These are phyloP conservation scores for Miltochrista miniata DNA, from an alignment of 2,888 invertebrate genomes.

Conservation along the genomic window DNA sequence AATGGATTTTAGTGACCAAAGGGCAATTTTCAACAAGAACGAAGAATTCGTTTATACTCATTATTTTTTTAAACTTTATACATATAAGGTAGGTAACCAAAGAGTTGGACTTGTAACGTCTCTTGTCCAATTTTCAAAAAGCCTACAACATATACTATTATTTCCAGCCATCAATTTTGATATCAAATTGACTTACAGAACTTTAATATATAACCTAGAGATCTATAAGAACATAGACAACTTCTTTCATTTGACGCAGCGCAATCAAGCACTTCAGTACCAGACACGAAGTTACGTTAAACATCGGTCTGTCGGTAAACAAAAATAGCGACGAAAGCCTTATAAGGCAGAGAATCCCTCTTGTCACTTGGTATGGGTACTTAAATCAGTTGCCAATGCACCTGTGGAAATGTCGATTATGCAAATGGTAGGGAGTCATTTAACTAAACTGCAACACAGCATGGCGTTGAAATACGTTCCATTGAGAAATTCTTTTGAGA, in stretches of 20 bases:
- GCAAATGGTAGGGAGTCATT: slow-evolving; percentile 69
- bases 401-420: slow-evolving; percentile 81
- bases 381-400: slow-evolving; percentile 79
- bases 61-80: too few species aligned
- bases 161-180: too few species aligned
- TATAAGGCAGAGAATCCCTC: slow-evolving; percentile 65
- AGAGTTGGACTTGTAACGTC: too few species aligned
- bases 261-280: slow-evolving; percentile 13
- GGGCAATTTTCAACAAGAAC: too few species aligned
- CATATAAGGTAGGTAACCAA: too few species aligned
- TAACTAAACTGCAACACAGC: slow-evolving; percentile 71
- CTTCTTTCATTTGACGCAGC: slow-evolving; percentile 10
- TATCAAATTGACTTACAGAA: too few species aligned
- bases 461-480: slow-evolving; percentile 34
- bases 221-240: too few species aligned
- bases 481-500: slow-evolving; percentile 48
- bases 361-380: slow-evolving; percentile 66
- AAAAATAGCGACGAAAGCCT: slow-evolving; percentile 67
- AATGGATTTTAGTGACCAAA: too few species aligned
- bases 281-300: slow-evolving; percentile 40
- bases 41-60: too few species aligned
- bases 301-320: slow-evolving; percentile 57
- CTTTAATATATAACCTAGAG: too few species aligned
- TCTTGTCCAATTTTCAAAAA: too few species aligned
- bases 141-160: too few species aligned